Conservation (phyloP, 2,113 vertebrate genomes). For the Plectropomus leopardus region DNA sequence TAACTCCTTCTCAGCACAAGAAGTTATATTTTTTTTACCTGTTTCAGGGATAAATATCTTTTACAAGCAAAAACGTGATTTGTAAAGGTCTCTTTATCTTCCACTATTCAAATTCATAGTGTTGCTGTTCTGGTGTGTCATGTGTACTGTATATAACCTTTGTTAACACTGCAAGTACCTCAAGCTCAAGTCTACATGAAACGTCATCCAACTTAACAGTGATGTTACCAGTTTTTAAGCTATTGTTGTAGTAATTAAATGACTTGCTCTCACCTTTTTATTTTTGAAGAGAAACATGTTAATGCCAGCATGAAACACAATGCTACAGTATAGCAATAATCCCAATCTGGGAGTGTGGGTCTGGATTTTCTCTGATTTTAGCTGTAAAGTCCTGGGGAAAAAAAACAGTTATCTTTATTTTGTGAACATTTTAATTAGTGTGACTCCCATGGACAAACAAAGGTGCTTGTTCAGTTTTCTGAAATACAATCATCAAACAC, state of each 20-base stretch:
- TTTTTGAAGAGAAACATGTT: not conserved
- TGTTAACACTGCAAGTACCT: not conserved
- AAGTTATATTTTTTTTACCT: not conserved
- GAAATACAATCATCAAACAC: constrained; percentile 49
- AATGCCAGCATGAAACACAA: not conserved
- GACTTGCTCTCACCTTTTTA: no score
- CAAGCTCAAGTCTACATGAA: not conserved
- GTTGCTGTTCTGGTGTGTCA: not conserved
- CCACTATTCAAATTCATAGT: not conserved
- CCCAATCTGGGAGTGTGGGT: not conserved
- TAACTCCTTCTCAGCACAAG: not conserved
- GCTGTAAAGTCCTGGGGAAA: not conserved
- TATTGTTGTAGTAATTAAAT: not conserved
- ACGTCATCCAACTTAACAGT: not conserved
- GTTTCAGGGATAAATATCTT: not conserved
- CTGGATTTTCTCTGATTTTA: no score
- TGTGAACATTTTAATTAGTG: constrained; percentile 65
- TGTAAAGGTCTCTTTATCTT: not conserved
- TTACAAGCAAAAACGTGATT: not conserved
- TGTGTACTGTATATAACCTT: constrained; percentile 1
- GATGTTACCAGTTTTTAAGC: not conserved
- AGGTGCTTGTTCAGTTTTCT: constrained; percentile 68
- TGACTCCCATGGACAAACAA: constrained; percentile 62
- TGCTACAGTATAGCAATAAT: not conserved
- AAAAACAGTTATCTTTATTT: constrained; percentile 30